These are phyloP conservation scores for Pygoscelis adeliae DNA, from an alignment of 2,113 vertebrate genomes.

Conservation along the genomic window DNA sequence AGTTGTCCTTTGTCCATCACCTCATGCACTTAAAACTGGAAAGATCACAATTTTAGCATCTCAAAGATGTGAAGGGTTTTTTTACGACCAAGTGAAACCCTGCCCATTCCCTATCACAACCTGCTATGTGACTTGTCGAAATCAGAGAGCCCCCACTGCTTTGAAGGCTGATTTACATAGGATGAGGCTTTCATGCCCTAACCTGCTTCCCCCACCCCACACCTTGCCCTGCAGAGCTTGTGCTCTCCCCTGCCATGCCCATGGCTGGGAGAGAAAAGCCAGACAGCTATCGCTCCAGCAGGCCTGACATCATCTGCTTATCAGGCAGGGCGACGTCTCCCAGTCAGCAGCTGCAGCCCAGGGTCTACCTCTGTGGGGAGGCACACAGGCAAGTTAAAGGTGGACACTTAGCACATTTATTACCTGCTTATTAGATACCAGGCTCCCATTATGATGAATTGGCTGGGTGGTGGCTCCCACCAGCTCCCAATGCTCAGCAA, in stretches of 20 bases:
- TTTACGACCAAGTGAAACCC: background rate
- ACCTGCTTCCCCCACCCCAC: background rate
- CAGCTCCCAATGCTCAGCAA: constrained; percentile 53
- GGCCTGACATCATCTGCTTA: constrained; percentile 1
- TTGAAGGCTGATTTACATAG: background rate
- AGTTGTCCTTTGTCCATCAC: background rate
- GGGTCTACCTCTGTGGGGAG: background rate
- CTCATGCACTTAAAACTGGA: background rate
- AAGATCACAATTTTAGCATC: background rate
- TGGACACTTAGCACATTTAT: constrained; percentile 53
- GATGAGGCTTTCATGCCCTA: background rate
- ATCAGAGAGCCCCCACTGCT: background rate
- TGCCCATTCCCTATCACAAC: fast-evolving
- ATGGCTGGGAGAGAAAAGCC: background rate
- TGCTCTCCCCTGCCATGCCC: background rate
- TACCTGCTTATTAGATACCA: constrained; percentile 65
- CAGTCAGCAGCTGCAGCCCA: background rate
- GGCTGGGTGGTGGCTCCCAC: constrained; percentile 37
- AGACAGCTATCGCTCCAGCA: background rate
- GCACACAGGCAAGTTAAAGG: background rate
- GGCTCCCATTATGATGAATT: constrained; percentile 52
- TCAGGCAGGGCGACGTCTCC: background rate
- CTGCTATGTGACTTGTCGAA: background rate
- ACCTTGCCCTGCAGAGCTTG: background rate
- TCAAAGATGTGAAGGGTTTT: background rate